Percentiles rank a stretch among this genome's conserved stretches.
phyloP scores from a whole-genome alignment of 92 coral and sea anemone genomes.

The Palythoa grandiflora region DNA sequence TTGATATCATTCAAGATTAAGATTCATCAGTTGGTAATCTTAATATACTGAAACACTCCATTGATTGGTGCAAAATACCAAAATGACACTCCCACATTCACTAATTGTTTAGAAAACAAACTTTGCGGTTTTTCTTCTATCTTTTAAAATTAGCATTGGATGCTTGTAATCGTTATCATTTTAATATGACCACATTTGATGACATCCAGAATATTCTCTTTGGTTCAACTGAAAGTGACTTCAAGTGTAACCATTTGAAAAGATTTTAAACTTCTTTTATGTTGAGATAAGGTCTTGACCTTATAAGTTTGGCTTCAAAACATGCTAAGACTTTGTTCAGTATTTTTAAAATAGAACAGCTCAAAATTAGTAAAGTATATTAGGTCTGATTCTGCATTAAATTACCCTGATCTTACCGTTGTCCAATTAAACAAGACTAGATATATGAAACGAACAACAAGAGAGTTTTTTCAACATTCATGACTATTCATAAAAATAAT shows the following conservation, averaged over 20 bases:
- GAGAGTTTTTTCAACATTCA: neutral
- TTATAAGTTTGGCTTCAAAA: neutral
- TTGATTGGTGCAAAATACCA: too few species aligned
- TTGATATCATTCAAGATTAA: too few species aligned
- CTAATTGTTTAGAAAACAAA: neutral
- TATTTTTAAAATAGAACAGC: neutral
- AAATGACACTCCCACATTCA: too few species aligned
- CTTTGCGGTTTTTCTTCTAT: neutral
- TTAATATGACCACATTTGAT: neutral
- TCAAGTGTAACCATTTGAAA: neutral
- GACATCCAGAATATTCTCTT: neutral
- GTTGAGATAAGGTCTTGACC: neutral
- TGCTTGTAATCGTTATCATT: neutral
- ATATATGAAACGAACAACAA: neutral
- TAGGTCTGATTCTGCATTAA: neutral
- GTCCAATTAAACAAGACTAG: neutral
- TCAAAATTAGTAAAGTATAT: neutral
- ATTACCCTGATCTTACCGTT: neutral
- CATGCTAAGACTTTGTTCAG: neutral
- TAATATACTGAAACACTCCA: too few species aligned
- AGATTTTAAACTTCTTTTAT: neutral
- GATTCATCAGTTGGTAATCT: too few species aligned
- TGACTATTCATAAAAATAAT: neutral
- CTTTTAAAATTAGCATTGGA: neutral
- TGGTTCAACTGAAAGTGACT: neutral